Conservation (phyloP, 2,888 invertebrate species). For the Spodoptera littoralis region DNA sequence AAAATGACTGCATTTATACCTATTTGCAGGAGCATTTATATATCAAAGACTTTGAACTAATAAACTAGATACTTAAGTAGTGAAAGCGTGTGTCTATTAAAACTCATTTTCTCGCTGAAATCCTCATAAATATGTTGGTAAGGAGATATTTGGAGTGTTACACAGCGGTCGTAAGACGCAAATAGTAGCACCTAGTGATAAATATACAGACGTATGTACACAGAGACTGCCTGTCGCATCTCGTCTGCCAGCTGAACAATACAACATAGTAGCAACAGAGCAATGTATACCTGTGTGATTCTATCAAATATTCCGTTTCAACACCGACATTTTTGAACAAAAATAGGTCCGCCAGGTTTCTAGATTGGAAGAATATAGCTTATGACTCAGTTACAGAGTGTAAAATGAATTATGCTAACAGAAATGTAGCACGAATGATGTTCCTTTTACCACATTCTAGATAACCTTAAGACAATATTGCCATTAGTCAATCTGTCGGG, state of each 20-base stretch:
- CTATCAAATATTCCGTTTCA: constrained; percentile 20
- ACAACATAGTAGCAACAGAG: constrained; percentile 15
- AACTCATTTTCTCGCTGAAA: constrained; percentile 4
- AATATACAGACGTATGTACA: constrained; percentile 30
- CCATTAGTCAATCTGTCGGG: constrained; percentile 22
- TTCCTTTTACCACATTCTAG: constrained; percentile 22
- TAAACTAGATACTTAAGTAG: background rate
- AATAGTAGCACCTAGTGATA: constrained; percentile 33
- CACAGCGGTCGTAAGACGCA: constrained; percentile 14
- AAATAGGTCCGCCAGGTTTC: background rate
- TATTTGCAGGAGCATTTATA: constrained; percentile 14
- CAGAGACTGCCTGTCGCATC: constrained; percentile 39
- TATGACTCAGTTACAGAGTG: too few relatives aligned
- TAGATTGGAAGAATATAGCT: too few relatives aligned
- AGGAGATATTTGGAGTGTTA: constrained; percentile 20
- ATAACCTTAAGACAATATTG: constrained; percentile 34
- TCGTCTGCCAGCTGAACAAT: constrained; percentile 44
- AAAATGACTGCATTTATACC: too few relatives aligned
- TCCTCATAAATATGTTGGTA: constrained; percentile 4
- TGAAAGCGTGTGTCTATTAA: constrained; percentile 8
- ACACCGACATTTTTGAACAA: constrained; percentile 7
- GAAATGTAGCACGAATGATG: constrained; percentile 19
- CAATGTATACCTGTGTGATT: constrained; percentile 22
- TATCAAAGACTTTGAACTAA: constrained; percentile 6
- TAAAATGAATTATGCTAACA: background rate